Evolutionary conservation across 2,797 vertebrate genomes (phyloP).

Genomic region (Girardinus metallicus): DNA sequence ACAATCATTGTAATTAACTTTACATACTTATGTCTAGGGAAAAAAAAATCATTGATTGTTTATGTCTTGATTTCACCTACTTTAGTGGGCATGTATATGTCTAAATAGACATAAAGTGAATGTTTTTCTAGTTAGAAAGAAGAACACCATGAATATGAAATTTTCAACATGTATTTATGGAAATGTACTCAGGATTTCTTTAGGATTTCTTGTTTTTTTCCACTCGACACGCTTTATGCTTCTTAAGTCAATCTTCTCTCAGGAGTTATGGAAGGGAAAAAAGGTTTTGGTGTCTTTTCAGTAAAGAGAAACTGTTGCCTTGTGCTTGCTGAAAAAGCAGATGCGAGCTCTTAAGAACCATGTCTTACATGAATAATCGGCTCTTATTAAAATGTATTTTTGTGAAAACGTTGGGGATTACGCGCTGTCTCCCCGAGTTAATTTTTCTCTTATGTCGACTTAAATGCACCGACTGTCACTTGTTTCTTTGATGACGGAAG

Average conservation of each 20-base stretch:
- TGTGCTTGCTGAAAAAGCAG: background rate
- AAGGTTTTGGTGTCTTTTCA: background rate
- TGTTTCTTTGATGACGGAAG: conserved; percentile 1
- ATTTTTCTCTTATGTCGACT: background rate
- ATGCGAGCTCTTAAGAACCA: background rate
- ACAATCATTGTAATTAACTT: background rate
- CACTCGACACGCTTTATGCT: background rate
- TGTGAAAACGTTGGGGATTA: background rate
- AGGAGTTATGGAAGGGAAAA: background rate
- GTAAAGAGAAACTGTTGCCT: background rate
- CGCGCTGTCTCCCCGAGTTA: background rate
- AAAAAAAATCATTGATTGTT: background rate
- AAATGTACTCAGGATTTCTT: background rate
- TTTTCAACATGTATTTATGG: background rate
- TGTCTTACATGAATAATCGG: background rate
- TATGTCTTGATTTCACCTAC: background rate
- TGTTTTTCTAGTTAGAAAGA: background rate
- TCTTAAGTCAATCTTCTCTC: background rate
- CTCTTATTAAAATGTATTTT: background rate
- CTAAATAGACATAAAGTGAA: background rate
- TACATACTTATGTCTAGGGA: background rate
- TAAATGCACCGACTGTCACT: background rate
- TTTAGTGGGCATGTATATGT: background rate
- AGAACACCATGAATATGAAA: background rate
- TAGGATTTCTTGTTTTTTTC: background rate